Percentiles rank a stretch among this genome's conserved stretches.
Evolutionary conservation across 1,140 invertebrate genomes (phyloP).

Genomic region (Lepidostoma basale): DNA sequence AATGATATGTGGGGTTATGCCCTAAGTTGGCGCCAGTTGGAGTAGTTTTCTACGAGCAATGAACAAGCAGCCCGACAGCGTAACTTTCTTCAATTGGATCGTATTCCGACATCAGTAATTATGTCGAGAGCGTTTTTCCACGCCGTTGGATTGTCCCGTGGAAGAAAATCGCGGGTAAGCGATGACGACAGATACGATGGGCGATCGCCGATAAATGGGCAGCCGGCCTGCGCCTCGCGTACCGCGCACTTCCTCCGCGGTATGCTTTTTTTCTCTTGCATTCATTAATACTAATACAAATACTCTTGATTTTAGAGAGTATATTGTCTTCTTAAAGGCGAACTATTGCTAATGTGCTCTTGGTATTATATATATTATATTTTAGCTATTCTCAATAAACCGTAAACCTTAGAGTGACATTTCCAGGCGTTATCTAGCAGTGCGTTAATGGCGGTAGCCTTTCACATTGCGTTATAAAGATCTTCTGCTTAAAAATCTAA

Average conservation of each 20-base stretch:
- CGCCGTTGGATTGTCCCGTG: background rate
- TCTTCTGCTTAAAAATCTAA: too few species aligned
- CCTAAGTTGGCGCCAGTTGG: background rate
- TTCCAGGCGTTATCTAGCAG: too few species aligned
- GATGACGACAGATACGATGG: background rate
- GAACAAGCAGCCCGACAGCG: background rate
- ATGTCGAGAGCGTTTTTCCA: slow-evolving; percentile 14
- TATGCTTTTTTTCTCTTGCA: background rate
- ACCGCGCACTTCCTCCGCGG: background rate
- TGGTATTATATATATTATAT: too few species aligned
- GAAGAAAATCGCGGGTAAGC: background rate
- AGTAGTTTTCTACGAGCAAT: slow-evolving; percentile 3
- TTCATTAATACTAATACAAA: too few species aligned
- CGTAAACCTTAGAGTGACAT: too few species aligned
- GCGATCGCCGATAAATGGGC: background rate
- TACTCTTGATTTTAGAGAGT: too few species aligned
- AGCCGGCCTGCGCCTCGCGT: background rate
- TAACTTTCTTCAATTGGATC: slow-evolving; percentile 15
- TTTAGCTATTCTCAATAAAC: too few species aligned
- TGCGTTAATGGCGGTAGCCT: too few species aligned
- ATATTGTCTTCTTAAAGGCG: too few species aligned
- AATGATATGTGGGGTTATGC: too few species aligned
- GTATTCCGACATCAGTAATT: background rate
- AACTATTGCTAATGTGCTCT: too few species aligned
- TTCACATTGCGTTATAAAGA: too few species aligned